phyloP scores from a whole-genome alignment of 2,888 invertebrate species.

The Phania funesta region DNA sequence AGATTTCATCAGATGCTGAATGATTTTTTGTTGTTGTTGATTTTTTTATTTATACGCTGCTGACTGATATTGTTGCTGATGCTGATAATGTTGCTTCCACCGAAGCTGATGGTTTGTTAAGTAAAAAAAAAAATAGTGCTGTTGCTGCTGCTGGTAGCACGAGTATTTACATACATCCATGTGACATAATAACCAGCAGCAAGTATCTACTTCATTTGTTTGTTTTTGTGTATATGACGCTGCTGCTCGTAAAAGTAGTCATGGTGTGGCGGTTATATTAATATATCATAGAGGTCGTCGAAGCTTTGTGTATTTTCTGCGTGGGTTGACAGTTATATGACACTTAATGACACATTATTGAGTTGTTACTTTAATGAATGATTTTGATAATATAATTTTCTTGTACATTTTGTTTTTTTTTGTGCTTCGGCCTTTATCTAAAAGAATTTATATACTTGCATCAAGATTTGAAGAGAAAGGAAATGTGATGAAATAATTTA shows the following conservation, averaged over 20 bases:
- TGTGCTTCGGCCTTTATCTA: slow-evolving; percentile 12
- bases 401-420: slow-evolving; percentile 10
- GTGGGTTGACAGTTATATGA: slow-evolving; percentile 68
- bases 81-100: slow-evolving; percentile 35
- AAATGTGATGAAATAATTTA: slow-evolving; percentile 19
- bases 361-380: slow-evolving; percentile 68
- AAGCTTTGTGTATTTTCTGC: slow-evolving; percentile 50
- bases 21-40: slow-evolving; percentile 36
- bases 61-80: slow-evolving; percentile 49
- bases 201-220: slow-evolving; percentile 46
- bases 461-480: not conserved
- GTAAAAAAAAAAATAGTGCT: slow-evolving; percentile 59
- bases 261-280: slow-evolving; percentile 39
- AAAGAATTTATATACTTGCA: slow-evolving; percentile 45
- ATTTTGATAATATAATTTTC: slow-evolving; percentile 59
- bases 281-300: slow-evolving; percentile 64
- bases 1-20: slow-evolving; percentile 66
- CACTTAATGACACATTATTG: slow-evolving; percentile 68
- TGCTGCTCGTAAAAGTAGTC: slow-evolving; percentile 45
- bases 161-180: slow-evolving; percentile 31
- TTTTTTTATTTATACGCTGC: slow-evolving; percentile 44
- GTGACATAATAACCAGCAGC: slow-evolving; percentile 63
- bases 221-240: slow-evolving; percentile 20
- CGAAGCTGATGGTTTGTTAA: slow-evolving; percentile 63
- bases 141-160: slow-evolving; percentile 16